Base-by-base conservation (phyloP, 1,140 invertebrate genomes). In the Drosophila repleta region DNA sequence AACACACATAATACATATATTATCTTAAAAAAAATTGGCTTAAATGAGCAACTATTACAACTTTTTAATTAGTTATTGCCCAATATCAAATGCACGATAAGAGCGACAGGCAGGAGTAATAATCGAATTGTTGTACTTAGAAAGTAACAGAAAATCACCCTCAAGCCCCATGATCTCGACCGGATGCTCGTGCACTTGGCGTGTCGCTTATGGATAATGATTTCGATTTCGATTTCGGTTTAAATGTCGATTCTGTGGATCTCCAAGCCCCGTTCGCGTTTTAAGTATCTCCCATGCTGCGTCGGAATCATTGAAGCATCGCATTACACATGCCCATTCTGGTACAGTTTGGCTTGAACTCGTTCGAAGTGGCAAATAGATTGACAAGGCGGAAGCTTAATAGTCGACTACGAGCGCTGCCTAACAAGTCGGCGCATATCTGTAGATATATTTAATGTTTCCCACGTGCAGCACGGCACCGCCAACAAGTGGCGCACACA, bases 401-500 rank as follows among this genome's bases (percentile, higher is more conserved):
- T 63, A 48, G 39, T 57, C 57, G 20, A 41, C 13, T 15, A 41
- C 56, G 17, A 17, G 26, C 53, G 15, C 20, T 45, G 32, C 35
- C 45, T 51, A 20, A 45, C 48, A 72, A 66, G 55, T 61, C 49
- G 51, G 62, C 79, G 57, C 73, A 63, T 18, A 17, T 13, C 17
- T 11, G 32, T 13, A 20, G 0, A 64, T 61, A 45, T 7, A 41
- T 17, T 6, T 10, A 29, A 5, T 56, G 43, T 67, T 84, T 85
- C 81, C 81, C 81, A 84, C 81, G 82, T 87, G 82, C 68, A 74
- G 32, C 39, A 63, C 65, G 74, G 20, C 35, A 67, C 57, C 60
- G 66, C 39, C 82, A 87, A 87, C 83, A 88, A 88, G 82, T 87
- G 83, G 67, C 81, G 66, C 37, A 32, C 32, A 13, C 81, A 84